Evolutionary conservation across 2,113 vertebrate genomes (phyloP).

Genomic region (Ciconia boyciana): DNA sequence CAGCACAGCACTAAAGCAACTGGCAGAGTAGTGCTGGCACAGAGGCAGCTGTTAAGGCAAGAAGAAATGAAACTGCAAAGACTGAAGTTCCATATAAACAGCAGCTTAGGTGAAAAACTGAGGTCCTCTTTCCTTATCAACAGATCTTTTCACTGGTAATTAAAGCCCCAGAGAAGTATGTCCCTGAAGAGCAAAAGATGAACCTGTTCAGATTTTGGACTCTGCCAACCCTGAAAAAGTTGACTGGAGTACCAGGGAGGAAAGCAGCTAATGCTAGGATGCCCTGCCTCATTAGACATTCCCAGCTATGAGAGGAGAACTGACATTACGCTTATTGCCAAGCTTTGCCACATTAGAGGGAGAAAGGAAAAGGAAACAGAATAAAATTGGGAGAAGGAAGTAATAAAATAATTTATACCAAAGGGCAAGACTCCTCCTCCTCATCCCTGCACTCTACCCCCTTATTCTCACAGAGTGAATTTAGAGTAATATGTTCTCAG

Average conservation of each 20-base stretch:
- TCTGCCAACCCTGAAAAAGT: not conserved
- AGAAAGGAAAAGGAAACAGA: not conserved
- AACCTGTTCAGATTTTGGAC: not conserved
- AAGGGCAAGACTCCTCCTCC: not conserved
- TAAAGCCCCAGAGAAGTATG: not conserved
- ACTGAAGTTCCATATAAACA: not conserved
- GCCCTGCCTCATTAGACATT: not conserved
- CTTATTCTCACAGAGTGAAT: not conserved
- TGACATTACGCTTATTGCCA: not conserved
- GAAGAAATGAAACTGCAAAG: not conserved
- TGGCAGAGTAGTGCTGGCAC: not conserved
- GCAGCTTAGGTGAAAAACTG: not conserved
- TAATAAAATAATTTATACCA: not conserved
- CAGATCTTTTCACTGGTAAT: not conserved
- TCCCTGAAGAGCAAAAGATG: not conserved
- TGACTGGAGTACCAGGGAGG: not conserved
- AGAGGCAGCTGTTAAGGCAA: not conserved
- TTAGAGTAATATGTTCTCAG: not conserved
- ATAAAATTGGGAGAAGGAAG: not conserved
- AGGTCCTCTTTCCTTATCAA: not conserved
- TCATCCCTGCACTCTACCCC: not conserved
- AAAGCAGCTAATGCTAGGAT: not conserved
- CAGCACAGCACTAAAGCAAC: not conserved
- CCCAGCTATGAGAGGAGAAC: not conserved
- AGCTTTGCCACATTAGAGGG: not conserved